A percentile compares a stretch with the other conserved stretches of the same genome.
These are phyloP conservation scores for Pantala flavescens DNA, from an alignment of 1,140 invertebrate species.

Conservation along the genomic window DNA sequence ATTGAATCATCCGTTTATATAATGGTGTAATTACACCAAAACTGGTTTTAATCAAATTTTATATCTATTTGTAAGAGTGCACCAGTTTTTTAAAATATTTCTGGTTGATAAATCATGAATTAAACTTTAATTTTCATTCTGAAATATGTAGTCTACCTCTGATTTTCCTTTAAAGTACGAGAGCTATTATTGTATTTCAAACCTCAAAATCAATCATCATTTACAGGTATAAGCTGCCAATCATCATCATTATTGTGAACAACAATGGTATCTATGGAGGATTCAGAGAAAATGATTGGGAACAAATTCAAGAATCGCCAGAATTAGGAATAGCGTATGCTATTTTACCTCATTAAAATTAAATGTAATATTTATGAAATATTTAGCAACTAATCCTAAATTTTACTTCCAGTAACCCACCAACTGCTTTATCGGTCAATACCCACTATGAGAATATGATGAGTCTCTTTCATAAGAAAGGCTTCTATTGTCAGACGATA, in stretches of 20 bases:
- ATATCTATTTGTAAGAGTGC: too few relatives aligned
- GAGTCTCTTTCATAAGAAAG: conserved; percentile 64
- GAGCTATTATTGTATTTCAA: too few relatives aligned
- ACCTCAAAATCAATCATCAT: too few relatives aligned
- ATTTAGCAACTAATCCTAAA: neutral
- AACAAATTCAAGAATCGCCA: conserved; percentile 50
- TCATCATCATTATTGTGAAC: conserved; percentile 86
- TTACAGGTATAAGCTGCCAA: conserved; percentile 77
- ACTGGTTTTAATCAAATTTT: too few relatives aligned
- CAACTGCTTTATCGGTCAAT: conserved; percentile 61
- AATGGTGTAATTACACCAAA: too few relatives aligned
- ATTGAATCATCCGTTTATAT: too few relatives aligned
- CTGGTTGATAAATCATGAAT: too few relatives aligned
- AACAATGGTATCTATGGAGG: conserved; percentile 93
- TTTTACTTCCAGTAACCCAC: conserved; percentile 54
- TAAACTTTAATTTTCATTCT: too few relatives aligned
- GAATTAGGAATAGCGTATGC: conserved; percentile 44
- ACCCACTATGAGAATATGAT: conserved; percentile 84
- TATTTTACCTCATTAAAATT: neutral
- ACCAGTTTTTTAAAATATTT: too few relatives aligned
- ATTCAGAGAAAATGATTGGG: conserved; percentile 62
- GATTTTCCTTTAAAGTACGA: too few relatives aligned
- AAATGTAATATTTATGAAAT: neutral
- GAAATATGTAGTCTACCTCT: too few relatives aligned
- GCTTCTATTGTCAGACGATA: conserved; percentile 67